Conservation (phyloP, 2,113 vertebrate genomes). For the Falco punctatus region DNA sequence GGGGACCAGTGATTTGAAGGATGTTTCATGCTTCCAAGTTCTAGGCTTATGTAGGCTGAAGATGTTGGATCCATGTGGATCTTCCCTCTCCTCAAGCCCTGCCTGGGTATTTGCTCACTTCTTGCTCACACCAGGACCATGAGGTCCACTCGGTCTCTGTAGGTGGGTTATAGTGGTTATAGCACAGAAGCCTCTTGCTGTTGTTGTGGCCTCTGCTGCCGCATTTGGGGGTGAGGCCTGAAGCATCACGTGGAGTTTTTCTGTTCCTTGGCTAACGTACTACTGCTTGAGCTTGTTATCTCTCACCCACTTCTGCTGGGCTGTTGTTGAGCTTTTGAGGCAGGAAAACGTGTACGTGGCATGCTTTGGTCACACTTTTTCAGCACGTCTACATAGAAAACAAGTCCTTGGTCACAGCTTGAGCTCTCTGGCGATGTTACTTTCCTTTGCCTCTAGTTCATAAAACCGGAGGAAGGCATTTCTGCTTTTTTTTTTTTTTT, state of each 20-base stretch:
- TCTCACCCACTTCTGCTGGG: not conserved
- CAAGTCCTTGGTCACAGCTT: not conserved
- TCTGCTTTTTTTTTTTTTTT: not conserved
- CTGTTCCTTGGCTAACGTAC: not conserved
- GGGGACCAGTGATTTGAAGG: not conserved
- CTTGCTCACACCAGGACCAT: accelerated
- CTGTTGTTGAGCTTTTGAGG: not conserved
- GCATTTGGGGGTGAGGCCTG: not conserved
- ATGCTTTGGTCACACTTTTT: not conserved
- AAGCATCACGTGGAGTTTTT: not conserved
- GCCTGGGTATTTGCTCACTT: not conserved
- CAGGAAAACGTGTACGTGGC: not conserved
- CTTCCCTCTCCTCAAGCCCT: not conserved
- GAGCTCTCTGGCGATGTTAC: not conserved
- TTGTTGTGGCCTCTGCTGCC: not conserved
- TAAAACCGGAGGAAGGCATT: not conserved
- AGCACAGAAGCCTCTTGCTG: not conserved
- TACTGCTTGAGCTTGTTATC: not conserved
- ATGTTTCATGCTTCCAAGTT: not conserved
- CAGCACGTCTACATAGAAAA: accelerated
- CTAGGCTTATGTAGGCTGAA: not conserved
- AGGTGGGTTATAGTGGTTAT: not conserved
- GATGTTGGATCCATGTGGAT: not conserved
- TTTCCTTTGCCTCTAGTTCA: not conserved
- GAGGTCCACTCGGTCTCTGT: not conserved